Evolutionary conservation across 2,113 vertebrate genomes (phyloP), one percentile per base, ranked within the genome.

Genomic region (Nasalis larvatus): DNA sequence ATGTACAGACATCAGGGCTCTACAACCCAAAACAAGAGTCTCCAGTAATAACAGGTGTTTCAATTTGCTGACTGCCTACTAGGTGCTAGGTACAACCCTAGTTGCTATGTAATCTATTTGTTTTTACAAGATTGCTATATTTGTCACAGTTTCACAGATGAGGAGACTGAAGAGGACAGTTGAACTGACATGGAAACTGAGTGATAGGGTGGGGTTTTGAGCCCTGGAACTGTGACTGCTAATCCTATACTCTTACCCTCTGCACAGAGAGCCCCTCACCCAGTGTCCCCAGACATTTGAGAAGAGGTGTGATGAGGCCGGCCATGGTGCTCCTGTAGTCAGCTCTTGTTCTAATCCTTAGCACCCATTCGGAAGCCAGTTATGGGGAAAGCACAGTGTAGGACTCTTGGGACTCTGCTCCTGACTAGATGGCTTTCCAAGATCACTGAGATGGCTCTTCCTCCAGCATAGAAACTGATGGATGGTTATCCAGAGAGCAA

Each of bases 161-260:
- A 60, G 20, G 69, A 78, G 27, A 37, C 27, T 60, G 27, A 54
- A 45, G 47, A 58, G 32, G 52, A 81, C 14, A 49, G 32, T 83
- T 97, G 49, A 47, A 30, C 27, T 78, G 54, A 63, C 49, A 25
- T 0, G 49, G 60, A 56, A 83, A 23, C 74, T 35, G 20, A 89
- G 37, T 84, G 18, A 56, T 8, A 25, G 6, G 6, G 4, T n/a
- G 8, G 63, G 11, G 30, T 20, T 74, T 60, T 86, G 40, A 81
- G 56, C 18, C n/a, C 42, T 1, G 10, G 47, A 56, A 58, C 8
- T 3, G 3, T 25, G n/a, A 5, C 45, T 47, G 1, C 10, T 6
- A n/a, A 49, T 13, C 49, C 17, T 9, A 0, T 11, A 14, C 3
- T 56, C n/a, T 78, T 56, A 11, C 21, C 32, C n/a, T 25, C 10